Conservation (phyloP, 2,888 invertebrate genomes). For the Macrosiphum euphorbiae region DNA sequence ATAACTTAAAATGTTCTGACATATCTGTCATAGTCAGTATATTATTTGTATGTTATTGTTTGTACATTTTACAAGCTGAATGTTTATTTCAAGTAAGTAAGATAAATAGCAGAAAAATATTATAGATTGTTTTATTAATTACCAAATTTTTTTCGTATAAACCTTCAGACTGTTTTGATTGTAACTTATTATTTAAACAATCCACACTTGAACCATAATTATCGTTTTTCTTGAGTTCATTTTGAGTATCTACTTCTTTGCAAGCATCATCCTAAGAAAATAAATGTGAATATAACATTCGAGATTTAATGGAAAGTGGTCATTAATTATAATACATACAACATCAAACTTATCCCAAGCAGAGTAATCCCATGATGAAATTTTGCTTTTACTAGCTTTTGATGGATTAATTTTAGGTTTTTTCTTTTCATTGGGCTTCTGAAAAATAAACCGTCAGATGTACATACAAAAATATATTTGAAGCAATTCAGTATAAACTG, state of each 20-base stretch:
- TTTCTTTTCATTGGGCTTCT: conserved; percentile 35
- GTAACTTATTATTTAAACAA: neutral
- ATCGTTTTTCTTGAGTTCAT: conserved; percentile 2
- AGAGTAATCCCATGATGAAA: conserved; percentile 77
- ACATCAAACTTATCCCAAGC: conserved; percentile 87
- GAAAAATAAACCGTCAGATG: neutral
- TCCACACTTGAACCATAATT: neutral
- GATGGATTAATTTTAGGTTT: conserved; percentile 38
- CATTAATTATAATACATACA: conserved; percentile 72
- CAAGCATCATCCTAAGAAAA: conserved; percentile 46
- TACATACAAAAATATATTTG: conserved; percentile 69
- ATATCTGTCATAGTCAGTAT: neutral
- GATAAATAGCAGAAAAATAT: neutral
- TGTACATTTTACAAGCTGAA: neutral
- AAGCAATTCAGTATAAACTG: conserved; percentile 14
- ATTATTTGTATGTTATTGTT: too few species aligned
- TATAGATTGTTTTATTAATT: conserved; percentile 41
- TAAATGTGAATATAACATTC: neutral
- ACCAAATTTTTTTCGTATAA: conserved; percentile 80
- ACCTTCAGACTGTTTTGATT: conserved; percentile 71
- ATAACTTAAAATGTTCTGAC: neutral
- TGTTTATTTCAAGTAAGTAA: neutral
- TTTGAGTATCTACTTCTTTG: conserved; percentile 17
- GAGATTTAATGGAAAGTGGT: conserved; percentile 66
- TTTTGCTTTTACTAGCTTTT: conserved; percentile 71